Evolutionary conservation across 2,113 vertebrate genomes (phyloP).

Genomic region (Echinops telfairi): DNA sequence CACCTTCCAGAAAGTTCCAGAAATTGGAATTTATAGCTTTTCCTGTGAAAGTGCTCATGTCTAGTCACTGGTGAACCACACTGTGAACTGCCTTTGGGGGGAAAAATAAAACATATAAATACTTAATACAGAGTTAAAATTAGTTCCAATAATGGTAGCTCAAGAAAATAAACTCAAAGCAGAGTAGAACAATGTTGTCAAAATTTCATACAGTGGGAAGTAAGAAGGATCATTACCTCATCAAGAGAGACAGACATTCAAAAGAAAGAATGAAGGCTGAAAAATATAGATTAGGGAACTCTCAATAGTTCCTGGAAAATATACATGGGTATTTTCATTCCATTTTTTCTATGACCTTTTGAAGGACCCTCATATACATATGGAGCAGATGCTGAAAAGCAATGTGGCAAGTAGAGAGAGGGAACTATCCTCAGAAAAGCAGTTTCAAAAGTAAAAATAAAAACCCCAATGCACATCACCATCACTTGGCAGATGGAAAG

Average conservation of each 20-base stretch:
- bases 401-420: neutral
- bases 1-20: neutral
- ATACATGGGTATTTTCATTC: no score
- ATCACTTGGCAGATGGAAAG: constrained; percentile 5
- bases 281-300: neutral
- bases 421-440: neutral
- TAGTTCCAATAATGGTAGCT: neutral
- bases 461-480: neutral
- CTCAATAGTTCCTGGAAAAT: no score
- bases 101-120: neutral
- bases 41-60: neutral
- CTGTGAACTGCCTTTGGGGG: neutral
- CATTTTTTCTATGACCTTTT: no score
- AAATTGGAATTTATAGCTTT: neutral
- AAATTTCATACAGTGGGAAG: neutral
- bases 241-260: neutral
- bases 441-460: neutral
- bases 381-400: constrained; percentile 3
- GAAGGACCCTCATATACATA: neutral
- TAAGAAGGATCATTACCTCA: neutral
- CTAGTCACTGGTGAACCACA: neutral
- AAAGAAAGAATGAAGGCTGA: neutral
- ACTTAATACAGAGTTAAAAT: neutral
- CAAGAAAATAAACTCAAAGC: neutral
- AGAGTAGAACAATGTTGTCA: neutral